A percentile compares a stretch with the other conserved stretches of the same genome.
Evolutionary conservation across 37 sponge, comb jelly and placozoan species (phyloP).

Genomic region (Aplysina aerophoba): DNA sequence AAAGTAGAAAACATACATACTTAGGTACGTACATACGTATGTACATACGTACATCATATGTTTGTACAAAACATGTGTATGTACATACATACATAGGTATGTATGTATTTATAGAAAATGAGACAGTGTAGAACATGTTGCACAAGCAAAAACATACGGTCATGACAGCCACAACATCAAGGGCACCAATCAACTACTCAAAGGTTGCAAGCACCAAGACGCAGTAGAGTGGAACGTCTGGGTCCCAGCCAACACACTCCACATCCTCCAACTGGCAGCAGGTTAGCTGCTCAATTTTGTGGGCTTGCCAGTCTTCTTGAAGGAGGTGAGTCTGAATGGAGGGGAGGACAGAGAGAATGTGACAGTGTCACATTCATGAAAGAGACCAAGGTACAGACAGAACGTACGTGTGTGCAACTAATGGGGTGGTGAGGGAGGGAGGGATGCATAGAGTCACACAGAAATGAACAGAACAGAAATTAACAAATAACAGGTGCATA

Average conservation of each 20-base stretch:
- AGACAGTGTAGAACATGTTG: too few species aligned
- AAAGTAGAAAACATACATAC: too few species aligned
- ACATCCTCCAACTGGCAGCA: constrained; percentile 52
- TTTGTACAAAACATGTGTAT: too few species aligned
- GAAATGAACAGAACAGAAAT: too few species aligned
- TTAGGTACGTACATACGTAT: too few species aligned
- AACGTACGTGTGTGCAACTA: too few species aligned
- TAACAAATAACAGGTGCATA: too few species aligned
- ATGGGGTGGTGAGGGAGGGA: background rate
- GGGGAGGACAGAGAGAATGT: background rate
- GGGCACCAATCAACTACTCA: too few species aligned
- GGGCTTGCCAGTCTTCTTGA: constrained; percentile 63
- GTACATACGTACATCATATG: too few species aligned
- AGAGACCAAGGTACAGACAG: background rate
- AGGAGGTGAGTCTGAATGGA: constrained; percentile 61
- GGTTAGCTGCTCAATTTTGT: constrained; percentile 54
- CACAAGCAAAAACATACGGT: too few species aligned
- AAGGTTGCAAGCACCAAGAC: constrained; percentile 57
- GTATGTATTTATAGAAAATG: too few species aligned
- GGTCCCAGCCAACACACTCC: constrained; percentile 44
- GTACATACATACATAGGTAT: background rate
- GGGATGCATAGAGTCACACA: background rate
- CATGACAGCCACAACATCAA: background rate
- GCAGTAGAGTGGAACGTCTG: constrained; percentile 63
- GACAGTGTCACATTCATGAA: too few species aligned